Evolutionary conservation across 2,888 invertebrate genomes (phyloP), one percentile per base, ranked within the genome.

Genomic region (Anticlea derivata): DNA sequence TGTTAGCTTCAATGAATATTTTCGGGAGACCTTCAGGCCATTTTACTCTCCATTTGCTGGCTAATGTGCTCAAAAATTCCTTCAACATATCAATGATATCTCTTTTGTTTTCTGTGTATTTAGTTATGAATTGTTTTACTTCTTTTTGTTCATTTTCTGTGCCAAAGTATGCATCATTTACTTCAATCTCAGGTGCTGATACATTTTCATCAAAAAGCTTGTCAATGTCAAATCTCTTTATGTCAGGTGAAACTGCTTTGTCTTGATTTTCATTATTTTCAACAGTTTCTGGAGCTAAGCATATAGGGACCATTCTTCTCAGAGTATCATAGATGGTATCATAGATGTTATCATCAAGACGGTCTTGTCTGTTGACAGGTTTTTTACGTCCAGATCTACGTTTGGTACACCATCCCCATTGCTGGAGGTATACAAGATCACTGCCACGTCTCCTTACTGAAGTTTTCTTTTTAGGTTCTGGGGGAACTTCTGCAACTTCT

Each of bases 361-460:
- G 92, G 24, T 90, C 91, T 70, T 93, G 92, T 50, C 91, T 89
- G 60, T 92, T 92, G 41, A 85, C 87, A 3, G 92, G 75, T 73
- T 88, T 90, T 48, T 89, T 91, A n/a, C 88, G 72, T 0, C 83
- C 82, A 7, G 92, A 91, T 55, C 92, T 89, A 11, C 93, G 73
- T 63, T 92, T 94, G 43, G 91, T 83, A 63, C 95, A 95, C 95
- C 95, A 96, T 40, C 95, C 94, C 95, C 96, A 95, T 63, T 94
- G 94, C 65, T 95, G 94, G 12, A 96, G 78, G 63, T 94, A 94
- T 38, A 93, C 94, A 7, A 95, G 82, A 22, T 94, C 94, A 78
- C 95, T 95, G 27, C 95, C 93, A 54, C 95, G 88, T n/a, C 95
- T 86, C 62, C 95, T 92, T 1, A 89, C 91, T 6, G 91, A 80